These are phyloP conservation scores for Mythimna pallens DNA, from an alignment of 2,888 invertebrate genomes.

Conservation along the genomic window DNA sequence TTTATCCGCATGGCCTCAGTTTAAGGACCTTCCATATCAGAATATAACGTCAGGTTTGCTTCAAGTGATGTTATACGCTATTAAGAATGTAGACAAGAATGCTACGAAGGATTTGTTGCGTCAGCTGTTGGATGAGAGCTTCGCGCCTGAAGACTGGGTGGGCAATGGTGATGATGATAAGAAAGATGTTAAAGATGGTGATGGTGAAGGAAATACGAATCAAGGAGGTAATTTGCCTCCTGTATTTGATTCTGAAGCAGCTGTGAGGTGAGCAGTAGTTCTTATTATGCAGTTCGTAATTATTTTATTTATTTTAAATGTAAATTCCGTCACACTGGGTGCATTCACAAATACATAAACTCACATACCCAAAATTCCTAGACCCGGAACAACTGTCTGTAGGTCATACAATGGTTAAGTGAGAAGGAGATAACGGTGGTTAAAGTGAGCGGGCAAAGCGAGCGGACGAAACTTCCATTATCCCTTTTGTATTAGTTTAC, in stretches of 20 bases:
- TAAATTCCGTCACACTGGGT: no score
- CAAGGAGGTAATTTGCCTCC: constrained; percentile 85
- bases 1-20: constrained; percentile 94
- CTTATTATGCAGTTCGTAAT: background rate
- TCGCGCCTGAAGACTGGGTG: constrained; percentile 87
- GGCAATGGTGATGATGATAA: constrained; percentile 69
- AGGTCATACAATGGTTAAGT: no score
- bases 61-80: constrained; percentile 90
- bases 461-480: no score
- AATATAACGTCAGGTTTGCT: constrained; percentile 93
- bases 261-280: constrained; percentile 84
- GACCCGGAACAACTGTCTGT: no score
- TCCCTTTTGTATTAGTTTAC: no score
- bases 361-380: no score
- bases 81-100: constrained; percentile 91
- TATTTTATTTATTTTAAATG: no score
- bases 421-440: no score
- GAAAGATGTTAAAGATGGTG: constrained; percentile 63
- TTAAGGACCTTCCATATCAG: constrained; percentile 93
- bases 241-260: constrained; percentile 92
- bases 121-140: constrained; percentile 92
- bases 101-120: constrained; percentile 89
- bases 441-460: no score
- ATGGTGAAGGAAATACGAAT: constrained; percentile 40
- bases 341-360: no score